Evolutionary conservation across 2,888 invertebrate genomes (phyloP), one percentile per base, ranked within the genome.

Genomic region (Lampropteryx suffumata): DNA sequence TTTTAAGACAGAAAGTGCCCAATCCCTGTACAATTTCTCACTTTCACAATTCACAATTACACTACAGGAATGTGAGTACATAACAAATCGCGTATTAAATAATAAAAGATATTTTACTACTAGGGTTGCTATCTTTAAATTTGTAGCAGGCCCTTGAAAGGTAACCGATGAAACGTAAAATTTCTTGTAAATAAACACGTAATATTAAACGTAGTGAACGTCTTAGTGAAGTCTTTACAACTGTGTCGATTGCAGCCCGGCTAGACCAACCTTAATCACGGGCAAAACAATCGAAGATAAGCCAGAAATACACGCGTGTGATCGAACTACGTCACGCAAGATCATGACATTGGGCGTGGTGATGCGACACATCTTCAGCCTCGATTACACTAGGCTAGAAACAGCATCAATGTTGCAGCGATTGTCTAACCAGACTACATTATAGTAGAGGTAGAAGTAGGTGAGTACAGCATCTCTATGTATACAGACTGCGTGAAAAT

Each of bases 341-440:
- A 58, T 61, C 61, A 50, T 56, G 58, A 61, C 61, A 58, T 61
- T 61, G 58, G 56, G 46, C 42, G 39, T 47, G 37, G 50, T 28
- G 37, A 39, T 35, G 42, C 44, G 45, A 26, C 42, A 26, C 42
- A 35, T 50, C 34, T 44, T 29, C 50, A 50, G 57, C 30, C 26
- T 21, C 39, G 35, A 44, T 12, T 48, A 53, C 52, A 53, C 52
- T 48, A 24, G 41, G 17, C 17, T 17, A 17, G 17, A 4, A 14
- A 14, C 24, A 12, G 9, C 8, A 21, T 3, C 28, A 10, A 28
- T 28, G n/a, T 28, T 29, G 3, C 6, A 24, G 24, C 24, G 6
- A 17, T 24, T 5, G 24, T 24, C 6, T n/a, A n/a, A n/a, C n/a
- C n/a, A n/a, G n/a, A n/a, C n/a, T n/a, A n/a, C n/a, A n/a, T n/a